These are phyloP conservation scores for Tretioscincus oriximinensis DNA, from an alignment of 2,113 vertebrate genomes.

Conservation along the genomic window DNA sequence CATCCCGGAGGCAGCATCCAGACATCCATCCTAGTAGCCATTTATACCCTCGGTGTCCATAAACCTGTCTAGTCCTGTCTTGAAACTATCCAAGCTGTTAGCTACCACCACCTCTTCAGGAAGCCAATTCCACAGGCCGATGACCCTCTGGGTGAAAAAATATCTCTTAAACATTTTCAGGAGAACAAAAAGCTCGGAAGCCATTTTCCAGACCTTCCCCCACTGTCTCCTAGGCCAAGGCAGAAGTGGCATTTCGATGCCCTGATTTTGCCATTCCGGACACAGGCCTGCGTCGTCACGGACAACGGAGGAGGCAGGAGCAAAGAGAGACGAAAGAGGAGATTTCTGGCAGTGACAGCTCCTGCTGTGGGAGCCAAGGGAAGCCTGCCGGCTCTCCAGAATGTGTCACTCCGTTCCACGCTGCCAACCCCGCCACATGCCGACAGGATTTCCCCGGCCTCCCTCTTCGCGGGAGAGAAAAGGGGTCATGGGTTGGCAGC, in stretches of 20 bases:
- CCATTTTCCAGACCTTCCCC: too few species aligned
- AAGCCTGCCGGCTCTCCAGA: neutral
- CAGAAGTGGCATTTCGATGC: neutral
- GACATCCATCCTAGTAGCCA: too few species aligned
- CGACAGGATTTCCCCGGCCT: neutral
- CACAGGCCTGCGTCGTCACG: too few species aligned
- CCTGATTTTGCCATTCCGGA: neutral
- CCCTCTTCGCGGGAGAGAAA: neutral
- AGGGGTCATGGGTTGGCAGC: neutral
- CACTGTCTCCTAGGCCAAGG: neutral
- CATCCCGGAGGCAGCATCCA: too few species aligned
- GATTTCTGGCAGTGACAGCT: neutral
- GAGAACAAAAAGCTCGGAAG: too few species aligned
- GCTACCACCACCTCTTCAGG: too few species aligned
- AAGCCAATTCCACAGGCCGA: too few species aligned
- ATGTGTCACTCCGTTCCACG: neutral
- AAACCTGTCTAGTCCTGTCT: too few species aligned
- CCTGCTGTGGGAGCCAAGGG: neutral
- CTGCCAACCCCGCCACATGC: neutral
- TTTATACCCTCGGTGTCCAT: too few species aligned
- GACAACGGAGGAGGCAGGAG: neutral
- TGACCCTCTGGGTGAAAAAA: too few species aligned
- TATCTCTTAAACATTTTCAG: too few species aligned
- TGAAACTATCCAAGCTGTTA: too few species aligned
- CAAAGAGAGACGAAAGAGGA: neutral